Conservation (phyloP, 2,888 invertebrate species). For the Pseudanteris insignis region DNA sequence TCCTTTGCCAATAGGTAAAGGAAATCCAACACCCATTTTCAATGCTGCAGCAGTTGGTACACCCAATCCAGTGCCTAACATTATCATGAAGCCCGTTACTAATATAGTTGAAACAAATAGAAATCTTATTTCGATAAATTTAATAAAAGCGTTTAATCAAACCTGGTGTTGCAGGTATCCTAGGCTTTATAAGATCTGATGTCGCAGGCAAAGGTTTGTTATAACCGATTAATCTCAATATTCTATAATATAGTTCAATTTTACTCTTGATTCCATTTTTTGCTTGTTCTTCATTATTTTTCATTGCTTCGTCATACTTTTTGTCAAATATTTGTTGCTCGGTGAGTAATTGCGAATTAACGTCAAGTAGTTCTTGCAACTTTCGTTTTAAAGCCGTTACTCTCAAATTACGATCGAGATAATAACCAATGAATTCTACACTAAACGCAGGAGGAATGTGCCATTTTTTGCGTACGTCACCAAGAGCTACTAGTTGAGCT, state of each 20-base stretch:
- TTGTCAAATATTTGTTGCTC: conserved; percentile 80
- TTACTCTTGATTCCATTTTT: conserved; percentile 70
- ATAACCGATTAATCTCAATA: conserved; percentile 58
- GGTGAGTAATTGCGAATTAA: conserved; percentile 78
- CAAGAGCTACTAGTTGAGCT: conserved; percentile 80
- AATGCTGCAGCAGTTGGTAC: conserved; percentile 83
- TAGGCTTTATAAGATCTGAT: conserved; percentile 57
- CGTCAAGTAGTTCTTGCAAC: conserved; percentile 77
- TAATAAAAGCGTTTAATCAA: not conserved
- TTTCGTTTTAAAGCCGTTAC: conserved; percentile 81
- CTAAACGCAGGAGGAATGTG: conserved; percentile 94
- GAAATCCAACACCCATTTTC: conserved; percentile 88
- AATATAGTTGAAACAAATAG: too few species aligned
- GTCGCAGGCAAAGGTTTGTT: conserved; percentile 58
- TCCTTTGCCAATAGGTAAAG: conserved; percentile 75
- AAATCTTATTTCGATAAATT: too few species aligned
- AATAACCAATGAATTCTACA: conserved; percentile 94
- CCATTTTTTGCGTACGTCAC: conserved; percentile 91
- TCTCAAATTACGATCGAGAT: conserved; percentile 86
- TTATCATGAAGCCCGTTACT: too few species aligned
- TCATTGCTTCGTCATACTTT: conserved; percentile 81
- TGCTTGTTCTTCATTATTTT: conserved; percentile 74
- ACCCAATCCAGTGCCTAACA: conserved; percentile 29
- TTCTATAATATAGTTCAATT: conserved; percentile 62
- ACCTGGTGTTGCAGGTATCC: conserved; percentile 59